Conservation (phyloP, 1,140 invertebrate genomes). For the Globodera rostochiensis region DNA sequence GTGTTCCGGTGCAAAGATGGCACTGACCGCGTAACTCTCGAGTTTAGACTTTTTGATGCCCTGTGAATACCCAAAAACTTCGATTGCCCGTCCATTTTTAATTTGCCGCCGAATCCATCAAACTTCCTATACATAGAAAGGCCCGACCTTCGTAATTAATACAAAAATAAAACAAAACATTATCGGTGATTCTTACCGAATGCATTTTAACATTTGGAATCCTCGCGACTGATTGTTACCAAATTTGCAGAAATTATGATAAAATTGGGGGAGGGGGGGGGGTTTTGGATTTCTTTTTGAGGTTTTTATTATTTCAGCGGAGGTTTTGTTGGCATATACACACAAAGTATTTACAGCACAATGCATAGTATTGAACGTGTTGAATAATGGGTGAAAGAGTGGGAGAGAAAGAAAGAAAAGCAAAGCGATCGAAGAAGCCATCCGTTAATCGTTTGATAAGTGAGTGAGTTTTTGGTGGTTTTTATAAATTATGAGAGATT, state of each 20-base stretch:
- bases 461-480: constrained; percentile 17
- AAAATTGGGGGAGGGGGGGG: too few relatives aligned
- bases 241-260: too few relatives aligned
- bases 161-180: too few relatives aligned
- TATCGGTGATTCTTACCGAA: too few relatives aligned
- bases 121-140: too few relatives aligned
- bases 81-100: not conserved
- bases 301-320: not conserved
- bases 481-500: constrained; percentile 35
- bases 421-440: constrained; percentile 2
- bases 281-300: not conserved
- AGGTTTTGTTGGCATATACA: too few relatives aligned
- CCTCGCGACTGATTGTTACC: too few relatives aligned
- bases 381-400: not conserved
- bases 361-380: not conserved
- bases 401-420: not conserved
- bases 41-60: constrained; percentile 33
- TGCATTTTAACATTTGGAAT: too few relatives aligned
- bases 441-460: not conserved
- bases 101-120: not conserved
- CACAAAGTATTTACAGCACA: too few relatives aligned
- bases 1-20: constrained; percentile 47
- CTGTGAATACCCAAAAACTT: not conserved
- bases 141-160: too few relatives aligned
- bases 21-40: constrained; percentile 38